Conservation (phyloP, 2,113 vertebrate genomes). For the Microtus oregoni region DNA sequence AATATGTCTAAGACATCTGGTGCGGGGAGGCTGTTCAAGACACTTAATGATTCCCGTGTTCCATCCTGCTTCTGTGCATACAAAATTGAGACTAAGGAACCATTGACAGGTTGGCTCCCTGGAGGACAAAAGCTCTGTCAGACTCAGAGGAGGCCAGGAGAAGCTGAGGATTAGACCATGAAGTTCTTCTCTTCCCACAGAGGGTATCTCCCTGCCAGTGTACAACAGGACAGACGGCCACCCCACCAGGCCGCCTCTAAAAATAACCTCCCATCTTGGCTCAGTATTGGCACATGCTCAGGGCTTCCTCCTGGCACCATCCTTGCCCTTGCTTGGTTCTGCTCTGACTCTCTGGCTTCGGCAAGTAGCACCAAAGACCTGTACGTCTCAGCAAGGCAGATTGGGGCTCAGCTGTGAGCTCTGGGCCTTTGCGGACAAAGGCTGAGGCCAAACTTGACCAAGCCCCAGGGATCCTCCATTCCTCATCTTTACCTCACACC, state of each 20-base stretch:
- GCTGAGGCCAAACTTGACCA: background rate
- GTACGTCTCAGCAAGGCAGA: background rate
- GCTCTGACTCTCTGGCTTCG: background rate
- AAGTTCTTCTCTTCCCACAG: background rate
- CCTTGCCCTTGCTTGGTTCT: slow-evolving; percentile 28
- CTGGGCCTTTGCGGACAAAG: background rate
- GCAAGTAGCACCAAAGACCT: background rate
- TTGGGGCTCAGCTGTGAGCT: background rate
- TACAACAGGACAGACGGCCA: slow-evolving; percentile 65
- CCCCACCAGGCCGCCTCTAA: slow-evolving; percentile 72
- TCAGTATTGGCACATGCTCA: background rate
- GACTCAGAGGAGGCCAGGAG: background rate
- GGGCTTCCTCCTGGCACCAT: slow-evolving; percentile 71
- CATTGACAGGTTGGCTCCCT: background rate
- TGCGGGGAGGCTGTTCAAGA: background rate
- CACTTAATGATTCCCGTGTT: background rate
- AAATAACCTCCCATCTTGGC: slow-evolving; percentile 71
- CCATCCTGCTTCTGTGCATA: background rate
- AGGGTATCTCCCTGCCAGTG: slow-evolving; percentile 41
- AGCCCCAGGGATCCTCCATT: background rate
- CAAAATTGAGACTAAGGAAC: background rate
- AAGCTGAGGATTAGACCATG: background rate
- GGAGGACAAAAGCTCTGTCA: background rate
- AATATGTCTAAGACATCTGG: background rate
- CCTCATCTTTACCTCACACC: background rate